Evolutionary conservation across 1,140 invertebrate species (phyloP).

Genomic region (Carposina sasakii): DNA sequence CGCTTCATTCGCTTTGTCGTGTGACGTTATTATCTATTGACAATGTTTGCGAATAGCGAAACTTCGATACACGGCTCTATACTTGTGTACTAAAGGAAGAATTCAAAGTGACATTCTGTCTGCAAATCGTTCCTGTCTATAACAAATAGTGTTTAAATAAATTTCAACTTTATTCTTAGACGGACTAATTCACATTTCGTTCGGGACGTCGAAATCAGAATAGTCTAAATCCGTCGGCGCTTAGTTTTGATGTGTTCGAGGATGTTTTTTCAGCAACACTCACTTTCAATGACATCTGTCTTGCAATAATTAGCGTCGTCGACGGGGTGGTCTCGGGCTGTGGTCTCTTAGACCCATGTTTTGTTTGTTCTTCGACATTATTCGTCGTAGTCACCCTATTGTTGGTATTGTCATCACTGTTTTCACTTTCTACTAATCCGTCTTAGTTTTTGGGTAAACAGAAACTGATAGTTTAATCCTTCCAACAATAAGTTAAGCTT

Average conservation of each 20-base stretch:
- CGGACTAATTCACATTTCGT: not conserved
- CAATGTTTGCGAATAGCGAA: slow-evolving; percentile 28
- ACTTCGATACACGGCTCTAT: not conserved
- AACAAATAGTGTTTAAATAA: too few species aligned
- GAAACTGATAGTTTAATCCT: slow-evolving; percentile 40
- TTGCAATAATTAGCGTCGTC: slow-evolving; percentile 47
- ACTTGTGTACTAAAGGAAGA: not conserved
- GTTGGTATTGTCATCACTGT: slow-evolving; percentile 42
- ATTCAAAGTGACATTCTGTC: not conserved
- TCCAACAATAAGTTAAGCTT: too few species aligned
- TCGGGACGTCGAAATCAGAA: slow-evolving; percentile 10
- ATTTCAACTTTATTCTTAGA: slow-evolving; percentile 1
- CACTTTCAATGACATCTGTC: slow-evolving; percentile 59
- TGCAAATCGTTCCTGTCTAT: slow-evolving; percentile 21
- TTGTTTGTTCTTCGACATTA: slow-evolving; percentile 34
- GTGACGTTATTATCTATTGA: slow-evolving; percentile 59
- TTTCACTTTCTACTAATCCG: slow-evolving; percentile 63
- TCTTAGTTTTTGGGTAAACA: slow-evolving; percentile 38
- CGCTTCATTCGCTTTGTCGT: slow-evolving; percentile 48
- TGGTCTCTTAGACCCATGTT: slow-evolving; percentile 24
- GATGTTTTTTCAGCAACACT: slow-evolving; percentile 46
- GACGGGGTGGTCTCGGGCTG: slow-evolving; percentile 45
- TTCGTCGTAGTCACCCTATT: slow-evolving; percentile 46
- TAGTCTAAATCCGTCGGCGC: slow-evolving; percentile 48
- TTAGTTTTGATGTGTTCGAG: slow-evolving; percentile 54